Conservation (phyloP, 2,888 invertebrate genomes). For the Nebria salina region DNA sequence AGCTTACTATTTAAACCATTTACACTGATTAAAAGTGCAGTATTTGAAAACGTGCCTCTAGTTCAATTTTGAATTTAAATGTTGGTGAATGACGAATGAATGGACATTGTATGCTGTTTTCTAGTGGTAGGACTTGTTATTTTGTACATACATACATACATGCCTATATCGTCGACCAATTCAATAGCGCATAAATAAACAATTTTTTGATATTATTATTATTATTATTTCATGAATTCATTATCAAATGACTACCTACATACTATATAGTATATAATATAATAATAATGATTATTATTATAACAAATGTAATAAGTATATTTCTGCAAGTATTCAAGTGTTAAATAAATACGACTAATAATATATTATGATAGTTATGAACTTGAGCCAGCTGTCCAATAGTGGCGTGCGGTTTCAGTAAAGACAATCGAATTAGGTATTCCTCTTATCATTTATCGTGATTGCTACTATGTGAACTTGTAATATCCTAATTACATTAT, state of each 20-base stretch:
- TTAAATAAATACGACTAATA: too few relatives aligned
- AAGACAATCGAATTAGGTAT: too few relatives aligned
- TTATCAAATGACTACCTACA: too few relatives aligned
- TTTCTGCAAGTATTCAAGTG: too few relatives aligned
- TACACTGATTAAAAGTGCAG: background rate
- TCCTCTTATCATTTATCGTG: slow-evolving; percentile 10
- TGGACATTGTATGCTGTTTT: background rate
- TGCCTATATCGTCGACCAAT: background rate
- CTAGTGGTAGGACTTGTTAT: background rate
- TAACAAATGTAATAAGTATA: too few relatives aligned
- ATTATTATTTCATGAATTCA: background rate
- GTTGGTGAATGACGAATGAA: slow-evolving; percentile 19
- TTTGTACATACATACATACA: background rate
- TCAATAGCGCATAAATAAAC: background rate
- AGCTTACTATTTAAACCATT: background rate
- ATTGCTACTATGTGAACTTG: slow-evolving; percentile 19
- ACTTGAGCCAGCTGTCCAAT: too few relatives aligned
- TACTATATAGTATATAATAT: too few relatives aligned
- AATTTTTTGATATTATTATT: background rate
- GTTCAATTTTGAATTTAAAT: background rate
- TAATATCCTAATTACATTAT: slow-evolving; percentile 42
- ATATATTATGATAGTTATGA: too few relatives aligned
- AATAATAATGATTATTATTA: too few relatives aligned
- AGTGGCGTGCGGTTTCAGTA: too few relatives aligned
- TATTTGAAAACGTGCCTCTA: slow-evolving; percentile 9